Percentiles rank a stretch among this genome's conserved stretches.
phyloP scores from a whole-genome alignment of 2,888 invertebrate genomes.

The Bedellia somnulentella region DNA sequence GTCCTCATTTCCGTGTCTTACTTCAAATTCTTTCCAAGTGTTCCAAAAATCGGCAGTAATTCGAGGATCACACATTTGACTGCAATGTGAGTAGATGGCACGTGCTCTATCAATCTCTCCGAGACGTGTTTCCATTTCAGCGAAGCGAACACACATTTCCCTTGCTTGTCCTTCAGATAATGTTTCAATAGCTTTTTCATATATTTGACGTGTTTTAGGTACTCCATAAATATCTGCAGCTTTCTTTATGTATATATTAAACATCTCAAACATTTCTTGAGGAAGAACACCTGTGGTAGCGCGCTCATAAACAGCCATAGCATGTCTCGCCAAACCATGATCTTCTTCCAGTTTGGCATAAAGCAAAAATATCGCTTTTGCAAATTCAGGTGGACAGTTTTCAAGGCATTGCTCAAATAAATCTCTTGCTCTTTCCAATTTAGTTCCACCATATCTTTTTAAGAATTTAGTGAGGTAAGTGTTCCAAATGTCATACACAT shows the following conservation, averaged over 20 bases:
- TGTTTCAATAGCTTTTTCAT: conserved; percentile 95
- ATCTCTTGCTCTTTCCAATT: conserved; percentile 95
- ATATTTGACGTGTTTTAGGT: conserved; percentile 95
- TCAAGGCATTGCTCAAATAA: conserved; percentile 98
- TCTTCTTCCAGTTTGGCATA: conserved; percentile 99
- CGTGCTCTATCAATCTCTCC: conserved; percentile 98
- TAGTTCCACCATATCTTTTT: conserved; percentile 90
- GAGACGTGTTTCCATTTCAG: conserved; percentile 97
- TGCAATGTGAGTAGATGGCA: conserved; percentile 96
- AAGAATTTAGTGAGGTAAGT: conserved; percentile 97
- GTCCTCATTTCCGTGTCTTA: conserved; percentile 98
- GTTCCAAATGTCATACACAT: conserved; percentile 99
- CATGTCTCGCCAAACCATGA: conserved; percentile 94
- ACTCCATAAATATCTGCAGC: conserved; percentile 98
- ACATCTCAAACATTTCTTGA: conserved; percentile 96
- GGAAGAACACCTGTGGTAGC: conserved; percentile 90
- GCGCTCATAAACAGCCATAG: conserved; percentile 98
- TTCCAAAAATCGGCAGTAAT: conserved; percentile 96
- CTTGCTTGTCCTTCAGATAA: conserved; percentile 87
- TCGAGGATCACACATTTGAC: conserved; percentile 98
- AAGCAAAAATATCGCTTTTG: conserved; percentile 90
- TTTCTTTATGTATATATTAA: conserved; percentile 97
- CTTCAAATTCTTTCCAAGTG: conserved; percentile 99
- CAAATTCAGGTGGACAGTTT: conserved; percentile 93
- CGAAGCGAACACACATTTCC: conserved; percentile 95